These are phyloP conservation scores for Oryzias woworae DNA, from an alignment of 2,113 vertebrate genomes.

Conservation along the genomic window DNA sequence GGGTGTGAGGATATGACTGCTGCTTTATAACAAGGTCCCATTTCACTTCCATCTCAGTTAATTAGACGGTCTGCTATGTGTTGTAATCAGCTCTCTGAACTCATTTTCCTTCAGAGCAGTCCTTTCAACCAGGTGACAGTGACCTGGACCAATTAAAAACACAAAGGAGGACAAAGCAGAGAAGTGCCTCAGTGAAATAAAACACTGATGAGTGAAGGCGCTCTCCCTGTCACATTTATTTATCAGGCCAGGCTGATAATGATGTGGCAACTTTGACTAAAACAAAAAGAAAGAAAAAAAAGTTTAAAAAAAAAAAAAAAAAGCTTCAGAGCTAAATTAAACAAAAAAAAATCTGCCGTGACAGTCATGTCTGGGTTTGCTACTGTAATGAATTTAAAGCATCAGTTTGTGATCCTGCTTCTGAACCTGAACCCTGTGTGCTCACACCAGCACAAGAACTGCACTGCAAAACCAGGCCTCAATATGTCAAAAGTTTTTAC, in stretches of 20 bases:
- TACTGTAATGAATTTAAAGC: no score
- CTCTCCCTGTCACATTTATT: background rate
- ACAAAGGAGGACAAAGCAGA: slow-evolving; percentile 1
- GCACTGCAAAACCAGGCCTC: no score
- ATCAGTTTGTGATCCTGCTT: no score
- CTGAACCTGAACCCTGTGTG: no score
- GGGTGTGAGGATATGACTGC: background rate
- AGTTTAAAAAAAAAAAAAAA: background rate
- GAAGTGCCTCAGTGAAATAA: background rate
- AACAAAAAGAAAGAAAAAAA: background rate
- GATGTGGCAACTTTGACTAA: background rate
- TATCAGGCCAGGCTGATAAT: background rate
- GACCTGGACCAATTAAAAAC: slow-evolving; percentile 16
- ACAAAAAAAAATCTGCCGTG: no score
- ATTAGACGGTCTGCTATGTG: background rate
- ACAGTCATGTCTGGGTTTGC: no score
- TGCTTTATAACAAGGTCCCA: slow-evolving; percentile 7
- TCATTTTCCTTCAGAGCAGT: background rate
- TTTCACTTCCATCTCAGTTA: slow-evolving; percentile 13
- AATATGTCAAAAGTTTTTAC: no score
- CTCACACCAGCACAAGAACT: no score
- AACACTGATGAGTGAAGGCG: background rate
- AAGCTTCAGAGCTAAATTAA: no score
- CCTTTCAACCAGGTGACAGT: background rate
- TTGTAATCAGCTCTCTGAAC: slow-evolving; percentile 1